phyloP scores from a whole-genome alignment of 2,797 vertebrate genomes.

The Peromyscus eremicus region DNA sequence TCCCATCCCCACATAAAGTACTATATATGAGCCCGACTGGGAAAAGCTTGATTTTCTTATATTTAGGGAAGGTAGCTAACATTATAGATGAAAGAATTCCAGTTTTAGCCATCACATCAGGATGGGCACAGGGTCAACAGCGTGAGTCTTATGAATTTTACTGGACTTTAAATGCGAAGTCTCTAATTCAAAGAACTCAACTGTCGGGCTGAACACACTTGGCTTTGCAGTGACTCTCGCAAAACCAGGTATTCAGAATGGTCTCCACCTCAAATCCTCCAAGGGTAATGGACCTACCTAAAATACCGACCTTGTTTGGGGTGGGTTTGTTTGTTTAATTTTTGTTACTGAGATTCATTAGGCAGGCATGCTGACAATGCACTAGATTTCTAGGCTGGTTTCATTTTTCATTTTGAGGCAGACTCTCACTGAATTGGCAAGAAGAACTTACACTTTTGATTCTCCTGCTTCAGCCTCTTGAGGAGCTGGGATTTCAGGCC shows the following conservation, averaged over 20 bases:
- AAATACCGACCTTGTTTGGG: neutral
- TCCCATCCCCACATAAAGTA: neutral
- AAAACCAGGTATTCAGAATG: neutral
- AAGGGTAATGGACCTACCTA: conserved; percentile 27
- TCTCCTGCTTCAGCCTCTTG: neutral
- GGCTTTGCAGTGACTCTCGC: neutral
- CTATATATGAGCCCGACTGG: neutral
- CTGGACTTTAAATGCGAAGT: neutral
- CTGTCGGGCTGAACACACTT: neutral
- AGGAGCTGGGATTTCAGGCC: neutral
- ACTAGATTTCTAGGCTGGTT: neutral
- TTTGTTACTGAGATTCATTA: no score
- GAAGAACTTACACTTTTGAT: neutral
- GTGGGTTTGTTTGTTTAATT: neutral
- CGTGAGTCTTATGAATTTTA: conserved; percentile 23
- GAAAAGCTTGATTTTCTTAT: neutral
- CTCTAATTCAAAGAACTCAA: conserved; percentile 22
- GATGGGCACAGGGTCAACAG: neutral
- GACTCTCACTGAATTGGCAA: neutral
- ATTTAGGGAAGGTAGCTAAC: conserved; percentile 1
- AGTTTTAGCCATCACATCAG: conserved; percentile 56
- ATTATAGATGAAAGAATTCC: conserved; percentile 49
- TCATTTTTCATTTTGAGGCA: neutral
- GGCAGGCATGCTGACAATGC: no score
- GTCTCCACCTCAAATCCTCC: neutral